A percentile compares a stretch with the other conserved stretches of the same genome.
Conservation (phyloP, 2,113 vertebrate species). For the Perca schrenkii region DNA sequence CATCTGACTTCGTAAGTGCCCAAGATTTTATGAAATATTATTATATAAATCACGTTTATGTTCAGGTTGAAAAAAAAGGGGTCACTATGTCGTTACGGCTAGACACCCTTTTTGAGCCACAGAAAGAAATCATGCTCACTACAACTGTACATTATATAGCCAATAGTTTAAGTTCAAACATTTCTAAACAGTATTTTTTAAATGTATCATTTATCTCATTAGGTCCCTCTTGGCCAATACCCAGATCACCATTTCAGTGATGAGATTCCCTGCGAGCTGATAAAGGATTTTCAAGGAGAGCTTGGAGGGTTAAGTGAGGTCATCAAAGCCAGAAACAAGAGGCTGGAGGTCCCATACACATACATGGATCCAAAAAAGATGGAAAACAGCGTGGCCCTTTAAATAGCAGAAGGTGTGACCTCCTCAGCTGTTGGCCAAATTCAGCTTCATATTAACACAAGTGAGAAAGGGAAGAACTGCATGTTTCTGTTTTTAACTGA, state of each 20-base stretch:
- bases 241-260: constrained; percentile 62
- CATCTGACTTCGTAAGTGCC: constrained; percentile 70
- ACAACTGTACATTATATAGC: background rate
- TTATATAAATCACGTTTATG: background rate
- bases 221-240: constrained; percentile 54
- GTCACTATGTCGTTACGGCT: background rate
- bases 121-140: background rate
- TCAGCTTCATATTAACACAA: background rate
- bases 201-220: constrained; percentile 6
- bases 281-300: constrained; percentile 50
- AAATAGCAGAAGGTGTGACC: constrained; percentile 8
- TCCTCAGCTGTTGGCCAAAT: background rate
- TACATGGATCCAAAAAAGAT: constrained; percentile 59
- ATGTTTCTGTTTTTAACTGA: background rate
- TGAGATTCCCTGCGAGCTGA: constrained; percentile 8
- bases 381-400: constrained; percentile 74
- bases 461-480: background rate
- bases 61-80: background rate
- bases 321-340: constrained; percentile 65
- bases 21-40: background rate
- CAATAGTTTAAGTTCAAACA: background rate
- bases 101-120: background rate
- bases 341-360: constrained; percentile 55
- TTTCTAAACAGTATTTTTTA: background rate
- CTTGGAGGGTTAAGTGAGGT: constrained; percentile 26